These are phyloP conservation scores for Montipora cactus DNA, from an alignment of 64 coral and sea anemone genomes.

Conservation along the genomic window DNA sequence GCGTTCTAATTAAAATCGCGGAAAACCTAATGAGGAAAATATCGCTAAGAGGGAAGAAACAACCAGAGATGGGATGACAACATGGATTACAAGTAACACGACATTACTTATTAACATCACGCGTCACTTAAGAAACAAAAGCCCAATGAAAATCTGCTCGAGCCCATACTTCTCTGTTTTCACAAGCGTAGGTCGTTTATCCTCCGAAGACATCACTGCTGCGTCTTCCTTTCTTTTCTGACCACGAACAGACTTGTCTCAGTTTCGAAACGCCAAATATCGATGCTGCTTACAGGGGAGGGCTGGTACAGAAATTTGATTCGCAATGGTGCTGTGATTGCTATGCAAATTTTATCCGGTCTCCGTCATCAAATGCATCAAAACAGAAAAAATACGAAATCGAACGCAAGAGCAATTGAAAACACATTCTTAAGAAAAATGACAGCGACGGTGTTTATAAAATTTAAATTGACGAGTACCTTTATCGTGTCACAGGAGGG, in stretches of 20 bases:
- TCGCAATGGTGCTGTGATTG: slow-evolving; percentile 8
- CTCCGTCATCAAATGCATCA: neutral
- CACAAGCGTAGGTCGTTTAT: slow-evolving; percentile 17
- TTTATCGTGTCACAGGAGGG: no score
- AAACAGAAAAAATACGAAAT: neutral
- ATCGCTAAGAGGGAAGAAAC: neutral
- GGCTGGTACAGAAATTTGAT: neutral
- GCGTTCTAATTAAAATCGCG: neutral
- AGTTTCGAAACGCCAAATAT: neutral
- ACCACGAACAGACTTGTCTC: neutral
- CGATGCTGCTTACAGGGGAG: neutral
- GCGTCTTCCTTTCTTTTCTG: neutral
- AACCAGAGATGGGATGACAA: neutral
- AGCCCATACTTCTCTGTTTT: slow-evolving; percentile 45
- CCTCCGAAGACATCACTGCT: slow-evolving; percentile 6
- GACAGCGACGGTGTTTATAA: slow-evolving; percentile 5
- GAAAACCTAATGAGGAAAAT: neutral
- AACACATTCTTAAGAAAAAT: neutral
- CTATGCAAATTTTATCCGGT: neutral
- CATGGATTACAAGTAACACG: neutral
- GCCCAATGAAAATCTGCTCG: neutral
- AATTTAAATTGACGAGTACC: neutral
- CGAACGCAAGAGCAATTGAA: neutral
- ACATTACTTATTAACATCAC: neutral
- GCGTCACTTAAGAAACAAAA: neutral